phyloP scores from a whole-genome alignment of 2,797 vertebrate species.

The Glyptemys insculpta region DNA sequence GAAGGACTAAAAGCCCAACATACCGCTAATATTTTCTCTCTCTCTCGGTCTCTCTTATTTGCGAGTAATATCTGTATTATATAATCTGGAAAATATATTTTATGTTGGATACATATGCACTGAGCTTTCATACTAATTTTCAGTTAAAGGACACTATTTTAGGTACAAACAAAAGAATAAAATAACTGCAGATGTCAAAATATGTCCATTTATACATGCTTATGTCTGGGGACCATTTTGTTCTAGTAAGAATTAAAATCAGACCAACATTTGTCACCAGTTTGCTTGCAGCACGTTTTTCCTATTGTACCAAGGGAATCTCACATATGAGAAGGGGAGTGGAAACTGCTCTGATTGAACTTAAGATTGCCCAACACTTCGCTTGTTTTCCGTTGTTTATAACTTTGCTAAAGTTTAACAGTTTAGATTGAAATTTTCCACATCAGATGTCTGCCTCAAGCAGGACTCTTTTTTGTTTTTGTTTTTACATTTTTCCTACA shows the following conservation, averaged over 20 bases:
- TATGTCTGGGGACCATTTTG: background rate
- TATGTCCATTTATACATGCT: background rate
- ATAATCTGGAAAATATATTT: background rate
- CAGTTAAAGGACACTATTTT: background rate
- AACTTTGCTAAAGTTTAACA: background rate
- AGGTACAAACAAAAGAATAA: fast-evolving
- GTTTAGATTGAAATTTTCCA: background rate
- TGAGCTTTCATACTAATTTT: background rate
- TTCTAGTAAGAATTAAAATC: background rate
- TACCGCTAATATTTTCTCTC: background rate
- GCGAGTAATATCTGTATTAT: background rate
- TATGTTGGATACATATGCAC: background rate
- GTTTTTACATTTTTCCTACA: background rate
- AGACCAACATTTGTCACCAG: fast-evolving
- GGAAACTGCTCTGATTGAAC: background rate
- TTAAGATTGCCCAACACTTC: background rate
- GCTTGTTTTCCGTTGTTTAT: background rate
- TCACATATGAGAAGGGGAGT: fast-evolving
- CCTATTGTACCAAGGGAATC: background rate
- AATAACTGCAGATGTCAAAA: background rate
- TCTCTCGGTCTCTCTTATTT: constrained; percentile 18
- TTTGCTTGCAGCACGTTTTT: background rate
- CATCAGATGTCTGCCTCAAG: background rate
- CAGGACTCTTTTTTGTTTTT: background rate
- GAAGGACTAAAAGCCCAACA: fast-evolving